phyloP scores from a whole-genome alignment of 2,888 invertebrate species.

The Xylota sylvarum region DNA sequence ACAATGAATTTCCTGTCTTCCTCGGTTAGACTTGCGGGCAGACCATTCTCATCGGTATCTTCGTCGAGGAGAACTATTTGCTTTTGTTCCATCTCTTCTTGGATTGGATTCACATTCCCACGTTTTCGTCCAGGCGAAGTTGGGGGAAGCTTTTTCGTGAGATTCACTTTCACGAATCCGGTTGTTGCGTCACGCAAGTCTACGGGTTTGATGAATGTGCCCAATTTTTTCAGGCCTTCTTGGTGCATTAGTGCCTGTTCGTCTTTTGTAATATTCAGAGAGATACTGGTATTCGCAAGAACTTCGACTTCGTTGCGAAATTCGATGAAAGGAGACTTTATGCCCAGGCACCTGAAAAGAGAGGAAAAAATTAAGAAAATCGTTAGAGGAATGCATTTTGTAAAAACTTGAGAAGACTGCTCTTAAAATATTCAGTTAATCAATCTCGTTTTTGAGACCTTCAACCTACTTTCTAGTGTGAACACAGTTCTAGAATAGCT shows the following conservation, averaged over 20 bases:
- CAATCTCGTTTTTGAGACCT: too few relatives aligned
- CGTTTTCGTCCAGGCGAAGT: slow-evolving; percentile 78
- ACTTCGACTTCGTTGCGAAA: slow-evolving; percentile 83
- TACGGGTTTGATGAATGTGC: slow-evolving; percentile 84
- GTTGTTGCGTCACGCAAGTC: slow-evolving; percentile 83
- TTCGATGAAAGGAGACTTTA: slow-evolving; percentile 84
- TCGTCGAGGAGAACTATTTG: slow-evolving; percentile 84
- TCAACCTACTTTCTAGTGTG: too few relatives aligned
- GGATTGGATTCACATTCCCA: slow-evolving; percentile 81
- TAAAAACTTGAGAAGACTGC: too few relatives aligned
- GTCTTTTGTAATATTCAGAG: slow-evolving; percentile 84
- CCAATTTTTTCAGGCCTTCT: slow-evolving; percentile 83
- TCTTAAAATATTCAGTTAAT: too few relatives aligned
- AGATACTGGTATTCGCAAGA: slow-evolving; percentile 83
- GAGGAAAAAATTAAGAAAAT: slow-evolving; percentile 32
- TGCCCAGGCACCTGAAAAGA: slow-evolving; percentile 82
- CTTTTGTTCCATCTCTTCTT: slow-evolving; percentile 84
- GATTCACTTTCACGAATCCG: slow-evolving; percentile 83
- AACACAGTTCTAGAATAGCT: too few relatives aligned
- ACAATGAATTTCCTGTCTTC: slow-evolving; percentile 84
- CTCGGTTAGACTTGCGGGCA: slow-evolving; percentile 83
- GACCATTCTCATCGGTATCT: slow-evolving; percentile 83
- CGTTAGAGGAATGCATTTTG: too few relatives aligned
- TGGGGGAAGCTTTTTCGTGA: slow-evolving; percentile 82
- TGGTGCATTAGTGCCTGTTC: slow-evolving; percentile 84